phyloP scores from a whole-genome alignment of 2,797 vertebrate genomes.

The Rhinogobio ventralis region DNA sequence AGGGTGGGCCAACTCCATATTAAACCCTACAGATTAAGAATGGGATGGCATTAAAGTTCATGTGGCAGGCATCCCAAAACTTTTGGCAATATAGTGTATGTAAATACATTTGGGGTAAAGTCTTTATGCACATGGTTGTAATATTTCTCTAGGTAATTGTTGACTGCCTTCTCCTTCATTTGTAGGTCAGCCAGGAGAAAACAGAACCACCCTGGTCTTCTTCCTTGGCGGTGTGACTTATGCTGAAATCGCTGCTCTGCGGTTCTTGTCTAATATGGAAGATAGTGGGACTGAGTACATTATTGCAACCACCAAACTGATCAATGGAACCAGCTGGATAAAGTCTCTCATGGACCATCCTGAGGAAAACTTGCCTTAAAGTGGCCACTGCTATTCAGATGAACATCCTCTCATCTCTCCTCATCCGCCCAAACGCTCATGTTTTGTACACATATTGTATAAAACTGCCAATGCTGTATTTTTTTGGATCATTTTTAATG shows the following conservation, averaged over 20 bases:
- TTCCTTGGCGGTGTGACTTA: conserved; percentile 96
- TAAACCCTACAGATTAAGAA: no score
- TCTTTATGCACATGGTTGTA: background rate
- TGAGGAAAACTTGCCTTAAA: conserved; percentile 75
- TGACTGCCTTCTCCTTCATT: background rate
- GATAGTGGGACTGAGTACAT: conserved; percentile 96
- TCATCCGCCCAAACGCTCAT: background rate
- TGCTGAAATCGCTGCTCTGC: conserved; percentile 93
- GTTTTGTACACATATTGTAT: background rate
- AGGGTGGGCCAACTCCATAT: no score
- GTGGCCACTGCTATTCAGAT: background rate
- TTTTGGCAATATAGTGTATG: background rate
- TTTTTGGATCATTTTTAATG: background rate
- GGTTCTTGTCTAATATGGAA: conserved; percentile 97
- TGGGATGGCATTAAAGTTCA: no score
- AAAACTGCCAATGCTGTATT: background rate
- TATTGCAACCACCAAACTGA: conserved; percentile 94
- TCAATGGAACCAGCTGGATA: conserved; percentile 94
- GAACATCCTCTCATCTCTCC: no score
- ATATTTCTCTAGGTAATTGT: background rate
- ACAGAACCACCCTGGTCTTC: conserved; percentile 92
- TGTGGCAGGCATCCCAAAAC: no score
- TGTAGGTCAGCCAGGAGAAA: conserved; percentile 95
- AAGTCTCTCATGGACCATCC: conserved; percentile 94
- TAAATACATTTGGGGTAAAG: background rate